A percentile compares a stretch with the other conserved stretches of the same genome.
These are phyloP conservation scores for Drosophila trapezifrons DNA, from an alignment of 1,140 invertebrate genomes.

Conservation along the genomic window DNA sequence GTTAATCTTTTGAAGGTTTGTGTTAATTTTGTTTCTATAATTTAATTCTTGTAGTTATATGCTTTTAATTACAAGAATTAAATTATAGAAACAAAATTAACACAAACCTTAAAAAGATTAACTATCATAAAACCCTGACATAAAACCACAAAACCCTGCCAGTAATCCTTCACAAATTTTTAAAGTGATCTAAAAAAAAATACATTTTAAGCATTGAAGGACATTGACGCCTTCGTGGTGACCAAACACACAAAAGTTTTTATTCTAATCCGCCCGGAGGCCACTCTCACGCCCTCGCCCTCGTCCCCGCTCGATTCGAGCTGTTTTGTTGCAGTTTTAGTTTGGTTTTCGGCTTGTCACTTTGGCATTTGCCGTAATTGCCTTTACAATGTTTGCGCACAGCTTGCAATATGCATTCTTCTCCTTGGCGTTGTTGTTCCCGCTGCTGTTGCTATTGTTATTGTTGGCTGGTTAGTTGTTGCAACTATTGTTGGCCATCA, in stretches of 20 bases:
- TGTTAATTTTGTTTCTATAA: background rate
- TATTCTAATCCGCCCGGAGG: conserved; percentile 18
- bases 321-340: conserved; percentile 54
- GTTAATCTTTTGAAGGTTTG: too few species aligned
- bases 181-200: background rate
- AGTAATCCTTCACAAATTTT: too few species aligned
- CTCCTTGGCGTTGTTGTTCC: conserved; percentile 26
- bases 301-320: conserved; percentile 11
- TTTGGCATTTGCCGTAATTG: conserved; percentile 70
- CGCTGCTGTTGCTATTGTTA: conserved; percentile 3
- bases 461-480: conserved; percentile 22
- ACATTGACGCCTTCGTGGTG: conserved; percentile 26
- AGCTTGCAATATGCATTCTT: conserved; percentile 55
- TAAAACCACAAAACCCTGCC: too few species aligned
- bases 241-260: conserved; percentile 28
- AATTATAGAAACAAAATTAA: background rate
- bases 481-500: conserved; percentile 36
- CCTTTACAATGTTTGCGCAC: conserved; percentile 65
- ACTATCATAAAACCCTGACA: too few species aligned
- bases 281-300: conserved; percentile 11
- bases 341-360: conserved; percentile 64
- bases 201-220: background rate
- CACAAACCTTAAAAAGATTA: too few species aligned
- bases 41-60: too few species aligned
- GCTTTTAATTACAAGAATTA: too few species aligned